phyloP scores from a whole-genome alignment of 2,797 vertebrate species.

The Podargus strigoides region DNA sequence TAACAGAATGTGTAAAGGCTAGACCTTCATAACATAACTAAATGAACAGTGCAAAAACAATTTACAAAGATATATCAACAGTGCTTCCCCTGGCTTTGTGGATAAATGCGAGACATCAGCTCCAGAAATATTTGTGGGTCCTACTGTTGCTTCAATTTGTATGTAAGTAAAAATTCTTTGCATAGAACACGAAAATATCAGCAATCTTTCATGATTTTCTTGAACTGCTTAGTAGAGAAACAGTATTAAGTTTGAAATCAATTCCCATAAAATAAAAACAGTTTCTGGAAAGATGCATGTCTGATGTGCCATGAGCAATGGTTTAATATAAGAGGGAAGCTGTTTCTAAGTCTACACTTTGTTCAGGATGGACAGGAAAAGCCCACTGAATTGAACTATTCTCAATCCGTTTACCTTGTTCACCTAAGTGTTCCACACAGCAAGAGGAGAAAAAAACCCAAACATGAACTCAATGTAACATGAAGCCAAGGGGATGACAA shows the following conservation, averaged over 20 bases:
- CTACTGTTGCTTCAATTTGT: not conserved
- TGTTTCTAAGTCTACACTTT: not conserved
- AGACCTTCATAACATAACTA: not conserved
- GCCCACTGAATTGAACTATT: not conserved
- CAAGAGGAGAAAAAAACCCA: not conserved
- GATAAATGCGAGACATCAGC: not conserved
- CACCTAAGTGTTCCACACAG: not conserved
- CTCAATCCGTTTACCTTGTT: not conserved
- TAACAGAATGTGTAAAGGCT: not conserved
- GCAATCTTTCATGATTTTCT: not conserved
- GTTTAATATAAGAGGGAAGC: not conserved
- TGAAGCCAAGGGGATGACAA: not conserved
- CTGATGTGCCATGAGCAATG: not conserved
- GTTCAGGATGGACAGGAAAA: not conserved
- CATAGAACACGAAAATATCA: not conserved
- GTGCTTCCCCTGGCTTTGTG: not conserved
- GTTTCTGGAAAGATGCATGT: not conserved
- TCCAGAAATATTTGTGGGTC: not conserved
- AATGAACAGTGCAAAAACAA: not conserved
- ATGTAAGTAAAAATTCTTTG: not conserved
- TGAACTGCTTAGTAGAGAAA: not conserved
- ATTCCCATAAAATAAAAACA: not conserved
- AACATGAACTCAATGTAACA: not conserved
- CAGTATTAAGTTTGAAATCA: not conserved
- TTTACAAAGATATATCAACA: not conserved